Percentiles rank a stretch among this genome's conserved stretches.
Conservation (phyloP, 2,113 vertebrate species). For the Sakesphorus luctuosus region DNA sequence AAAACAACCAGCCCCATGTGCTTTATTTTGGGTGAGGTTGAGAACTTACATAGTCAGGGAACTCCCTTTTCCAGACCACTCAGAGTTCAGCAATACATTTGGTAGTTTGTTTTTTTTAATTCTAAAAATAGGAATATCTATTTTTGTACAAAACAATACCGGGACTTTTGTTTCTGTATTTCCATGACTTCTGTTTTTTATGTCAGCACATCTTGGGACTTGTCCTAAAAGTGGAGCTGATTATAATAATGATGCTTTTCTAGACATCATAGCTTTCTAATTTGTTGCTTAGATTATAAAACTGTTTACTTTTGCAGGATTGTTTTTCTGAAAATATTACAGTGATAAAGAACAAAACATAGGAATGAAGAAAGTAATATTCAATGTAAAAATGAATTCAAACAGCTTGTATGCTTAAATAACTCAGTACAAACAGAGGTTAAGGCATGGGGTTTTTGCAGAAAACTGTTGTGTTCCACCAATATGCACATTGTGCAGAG, state of each 20-base stretch:
- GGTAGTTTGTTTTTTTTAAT: neutral
- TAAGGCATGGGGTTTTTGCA: neutral
- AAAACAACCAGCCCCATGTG: neutral
- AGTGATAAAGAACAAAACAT: neutral
- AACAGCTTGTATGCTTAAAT: neutral
- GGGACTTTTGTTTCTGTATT: neutral
- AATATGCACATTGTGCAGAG: accelerated
- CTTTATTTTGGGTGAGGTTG: constrained; percentile 1
- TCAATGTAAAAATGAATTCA: neutral
- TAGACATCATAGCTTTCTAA: neutral
- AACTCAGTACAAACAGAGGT: neutral
- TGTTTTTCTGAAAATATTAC: neutral
- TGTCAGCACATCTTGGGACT: neutral
- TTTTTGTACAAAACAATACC: constrained; percentile 23
- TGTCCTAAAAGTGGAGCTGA: neutral
- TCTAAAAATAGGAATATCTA: constrained; percentile 17
- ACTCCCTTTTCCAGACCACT: constrained; percentile 19
- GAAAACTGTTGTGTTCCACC: neutral
- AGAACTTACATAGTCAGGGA: neutral
- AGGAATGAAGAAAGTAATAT: neutral
- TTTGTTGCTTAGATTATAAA: neutral
- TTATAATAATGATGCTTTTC: neutral
- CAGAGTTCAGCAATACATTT: neutral
- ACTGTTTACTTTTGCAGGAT: neutral
- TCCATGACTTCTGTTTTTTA: constrained; percentile 14